phyloP scores from a whole-genome alignment of 2,797 vertebrate species.

The Cyclura pinguis region DNA sequence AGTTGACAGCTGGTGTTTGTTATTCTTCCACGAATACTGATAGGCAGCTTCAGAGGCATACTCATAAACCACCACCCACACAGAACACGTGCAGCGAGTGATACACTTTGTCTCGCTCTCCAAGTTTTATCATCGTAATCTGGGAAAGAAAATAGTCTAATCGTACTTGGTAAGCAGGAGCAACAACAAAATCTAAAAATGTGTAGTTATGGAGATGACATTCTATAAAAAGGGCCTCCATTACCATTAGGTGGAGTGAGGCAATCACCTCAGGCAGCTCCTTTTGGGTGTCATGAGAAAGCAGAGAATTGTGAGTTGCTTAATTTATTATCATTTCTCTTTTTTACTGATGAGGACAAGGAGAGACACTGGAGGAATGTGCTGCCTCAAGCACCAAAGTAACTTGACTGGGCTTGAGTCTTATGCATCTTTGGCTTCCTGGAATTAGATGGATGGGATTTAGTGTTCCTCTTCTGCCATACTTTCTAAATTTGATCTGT shows the following conservation, averaged over 20 bases:
- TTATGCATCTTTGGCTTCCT: too few species aligned
- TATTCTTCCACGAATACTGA: conserved; percentile 26
- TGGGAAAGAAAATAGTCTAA: conserved; percentile 14
- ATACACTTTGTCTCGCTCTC: conserved; percentile 6
- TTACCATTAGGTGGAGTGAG: neutral
- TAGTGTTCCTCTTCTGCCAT: neutral
- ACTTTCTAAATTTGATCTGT: too few species aligned
- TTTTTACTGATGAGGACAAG: neutral
- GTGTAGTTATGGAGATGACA: conserved; percentile 34
- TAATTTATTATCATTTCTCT: neutral
- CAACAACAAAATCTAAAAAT: conserved; percentile 11
- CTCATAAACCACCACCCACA: conserved; percentile 14
- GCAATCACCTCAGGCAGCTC: neutral
- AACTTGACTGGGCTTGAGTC: neutral
- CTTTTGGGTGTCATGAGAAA: neutral
- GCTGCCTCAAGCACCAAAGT: neutral
- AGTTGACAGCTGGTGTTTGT: neutral
- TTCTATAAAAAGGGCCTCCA: neutral
- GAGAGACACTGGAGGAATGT: neutral
- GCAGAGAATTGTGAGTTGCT: too few species aligned
- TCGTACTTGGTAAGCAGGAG: conserved; percentile 24
- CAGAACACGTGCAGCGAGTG: neutral
- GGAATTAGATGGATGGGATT: neutral
- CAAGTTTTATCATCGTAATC: conserved; percentile 9
- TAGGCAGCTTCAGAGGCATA: neutral